Percentiles rank a stretch among this genome's conserved stretches.
These are phyloP conservation scores for Biston betularia DNA, from an alignment of 2,888 invertebrate species.

Conservation along the genomic window DNA sequence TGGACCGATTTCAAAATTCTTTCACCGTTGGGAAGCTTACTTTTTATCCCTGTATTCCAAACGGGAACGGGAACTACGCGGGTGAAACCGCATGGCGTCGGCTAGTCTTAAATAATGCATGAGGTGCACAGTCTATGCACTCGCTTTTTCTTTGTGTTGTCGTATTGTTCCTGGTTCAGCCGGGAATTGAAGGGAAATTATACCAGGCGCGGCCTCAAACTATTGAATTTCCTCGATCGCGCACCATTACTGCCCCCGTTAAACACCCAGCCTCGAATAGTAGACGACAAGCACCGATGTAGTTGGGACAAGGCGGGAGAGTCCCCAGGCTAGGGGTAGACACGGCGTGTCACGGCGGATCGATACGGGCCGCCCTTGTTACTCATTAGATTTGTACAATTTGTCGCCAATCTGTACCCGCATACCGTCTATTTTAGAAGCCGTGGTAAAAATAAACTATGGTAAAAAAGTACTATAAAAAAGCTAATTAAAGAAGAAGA, in stretches of 20 bases:
- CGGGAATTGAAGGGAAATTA: neutral
- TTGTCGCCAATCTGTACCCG: conserved; percentile 16
- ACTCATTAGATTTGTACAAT: conserved; percentile 36
- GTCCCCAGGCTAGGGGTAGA: conserved; percentile 53
- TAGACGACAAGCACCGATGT: conserved; percentile 24
- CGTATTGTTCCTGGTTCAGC: neutral
- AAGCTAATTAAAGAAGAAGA: no score
- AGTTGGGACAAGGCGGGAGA: conserved; percentile 13
- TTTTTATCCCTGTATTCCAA: no score
- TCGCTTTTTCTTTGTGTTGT: neutral
- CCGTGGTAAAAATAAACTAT: neutral
- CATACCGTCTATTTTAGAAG: neutral
- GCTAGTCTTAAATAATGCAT: no score
- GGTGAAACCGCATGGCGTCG: no score
- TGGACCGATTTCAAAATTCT: no score
- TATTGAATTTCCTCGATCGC: neutral
- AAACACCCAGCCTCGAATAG: neutral
- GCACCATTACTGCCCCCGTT: neutral
- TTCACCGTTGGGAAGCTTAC: no score
- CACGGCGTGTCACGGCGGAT: conserved; percentile 63
- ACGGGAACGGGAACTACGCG: no score
- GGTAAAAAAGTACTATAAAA: no score
- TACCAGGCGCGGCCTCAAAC: neutral
- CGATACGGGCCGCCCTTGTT: conserved; percentile 59
- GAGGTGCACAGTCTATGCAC: no score